These are phyloP conservation scores for Cyprinodon variegatus DNA, from an alignment of 2,113 vertebrate genomes.

Conservation along the genomic window DNA sequence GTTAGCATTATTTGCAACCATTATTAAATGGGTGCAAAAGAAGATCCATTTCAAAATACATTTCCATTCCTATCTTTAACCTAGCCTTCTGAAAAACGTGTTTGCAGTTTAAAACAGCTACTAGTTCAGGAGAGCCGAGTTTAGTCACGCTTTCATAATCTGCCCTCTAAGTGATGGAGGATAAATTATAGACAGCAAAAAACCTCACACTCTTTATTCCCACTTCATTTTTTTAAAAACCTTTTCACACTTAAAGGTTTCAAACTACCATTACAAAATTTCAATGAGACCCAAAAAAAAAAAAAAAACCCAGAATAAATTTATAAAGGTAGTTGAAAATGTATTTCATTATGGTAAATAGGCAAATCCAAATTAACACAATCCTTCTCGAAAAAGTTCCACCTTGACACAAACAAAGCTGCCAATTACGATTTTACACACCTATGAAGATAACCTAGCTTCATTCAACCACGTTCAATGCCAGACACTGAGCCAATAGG, in stretches of 20 bases:
- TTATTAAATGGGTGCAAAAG: slow-evolving; percentile 39
- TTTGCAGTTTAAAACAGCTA: background rate
- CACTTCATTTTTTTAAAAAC: too few relatives aligned
- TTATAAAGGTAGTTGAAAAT: background rate
- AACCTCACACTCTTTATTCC: too few relatives aligned
- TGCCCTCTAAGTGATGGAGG: too few relatives aligned
- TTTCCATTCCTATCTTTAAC: background rate
- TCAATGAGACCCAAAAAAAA: background rate
- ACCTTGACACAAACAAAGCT: background rate
- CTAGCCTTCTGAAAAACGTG: background rate
- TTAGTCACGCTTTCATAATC: too few relatives aligned
- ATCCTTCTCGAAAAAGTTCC: background rate
- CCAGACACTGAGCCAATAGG: background rate
- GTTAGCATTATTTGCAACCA: slow-evolving; percentile 21
- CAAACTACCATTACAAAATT: background rate
- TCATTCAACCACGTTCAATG: background rate
- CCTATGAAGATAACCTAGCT: background rate
- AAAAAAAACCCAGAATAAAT: background rate
- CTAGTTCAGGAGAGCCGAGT: too few relatives aligned
- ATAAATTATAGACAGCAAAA: too few relatives aligned
- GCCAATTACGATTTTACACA: background rate
- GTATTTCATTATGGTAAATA: background rate
- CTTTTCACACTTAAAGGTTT: background rate
- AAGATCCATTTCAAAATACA: slow-evolving; percentile 47
- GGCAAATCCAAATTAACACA: background rate